These are phyloP conservation scores for Sarcophaga peregrina DNA, from an alignment of 1,140 invertebrate species.

Conservation along the genomic window DNA sequence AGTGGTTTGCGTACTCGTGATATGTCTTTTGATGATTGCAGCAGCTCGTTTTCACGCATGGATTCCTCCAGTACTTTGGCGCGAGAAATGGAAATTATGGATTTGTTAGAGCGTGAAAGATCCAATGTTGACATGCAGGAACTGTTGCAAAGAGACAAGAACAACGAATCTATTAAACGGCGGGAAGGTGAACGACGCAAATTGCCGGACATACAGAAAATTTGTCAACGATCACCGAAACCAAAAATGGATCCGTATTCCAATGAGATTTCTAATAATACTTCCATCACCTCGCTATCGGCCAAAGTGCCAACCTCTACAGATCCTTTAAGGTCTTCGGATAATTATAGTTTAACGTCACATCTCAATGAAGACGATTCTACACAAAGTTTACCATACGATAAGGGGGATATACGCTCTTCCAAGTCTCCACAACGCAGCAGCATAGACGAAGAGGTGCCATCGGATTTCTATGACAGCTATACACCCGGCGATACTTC, in stretches of 20 bases:
- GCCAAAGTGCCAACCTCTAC: conserved; percentile 46
- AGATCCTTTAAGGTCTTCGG: conserved; percentile 49
- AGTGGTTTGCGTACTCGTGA: conserved; percentile 53
- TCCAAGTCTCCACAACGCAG: conserved; percentile 46
- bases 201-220: conserved; percentile 61
- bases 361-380: conserved; percentile 36
- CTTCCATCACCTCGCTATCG: conserved; percentile 39
- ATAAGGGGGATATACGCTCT: conserved; percentile 47
- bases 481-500: conserved; percentile 56
- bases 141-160: conserved; percentile 59
- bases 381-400: conserved; percentile 30
- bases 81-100: conserved; percentile 64
- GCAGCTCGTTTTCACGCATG: conserved; percentile 53
- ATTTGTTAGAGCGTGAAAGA: conserved; percentile 62
- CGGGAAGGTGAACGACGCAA: conserved; percentile 50
- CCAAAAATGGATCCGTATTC: conserved; percentile 43
- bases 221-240: conserved; percentile 61
- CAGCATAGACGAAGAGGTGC: conserved; percentile 57
- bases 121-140: conserved; percentile 63
- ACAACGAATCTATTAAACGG: conserved; percentile 53
- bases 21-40: conserved; percentile 61
- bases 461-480: conserved; percentile 60
- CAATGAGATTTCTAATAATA: conserved; percentile 43
- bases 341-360: conserved; percentile 35
- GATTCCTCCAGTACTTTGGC: conserved; percentile 62